Base-by-base conservation (phyloP, 2,888 invertebrate species). In the Agriotes lineatus region DNA sequence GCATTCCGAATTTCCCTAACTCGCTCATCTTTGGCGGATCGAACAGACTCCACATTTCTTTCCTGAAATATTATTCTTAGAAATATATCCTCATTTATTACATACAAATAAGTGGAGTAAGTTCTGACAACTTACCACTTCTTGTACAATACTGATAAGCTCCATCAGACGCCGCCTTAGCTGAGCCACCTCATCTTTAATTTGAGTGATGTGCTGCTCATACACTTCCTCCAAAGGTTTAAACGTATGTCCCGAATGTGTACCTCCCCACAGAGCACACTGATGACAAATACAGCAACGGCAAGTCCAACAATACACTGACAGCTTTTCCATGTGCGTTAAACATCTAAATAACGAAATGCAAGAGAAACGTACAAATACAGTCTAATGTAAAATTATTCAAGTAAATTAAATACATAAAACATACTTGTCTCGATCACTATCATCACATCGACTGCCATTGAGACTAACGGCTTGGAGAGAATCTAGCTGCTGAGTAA, bases 291-390 rank as follows among this genome's bases (percentile, higher is more conserved):
- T 96, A 81, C 95, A 96, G 70, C 91, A 90, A 22, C 92, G 89
- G 80, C 97, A 97, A 0, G 95, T 94, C 91, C 93, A 93, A 82
- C 96, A 97, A 83, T 94, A 97, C 0, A 97, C 96, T 0, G 94
- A 94, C 69, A 96, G 85, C 84, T 96, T 96, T 84, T 97, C 96
- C 77, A 90, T 90, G 83, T 96, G 96, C 4, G 90, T 88, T n/a
- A 90, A 87, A 84, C 96, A 96, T 82, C 95, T 93, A 19, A 2
- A 45, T n/a, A 44, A 44, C n/a, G 19, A 10, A 45, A 6, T 18
- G 1, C 20, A 10, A 30, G 4, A 30, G 20, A 1, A 10, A 20
- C 2, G 30, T 18, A 12, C n/a, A n/a, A n/a, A 10, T n/a, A n/a
- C 2, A 18, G 14, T 20, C 12, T 44, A 1, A n/a, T 18, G 10